Conservation (phyloP, 2,113 vertebrate species). For the Grallaria varia region DNA sequence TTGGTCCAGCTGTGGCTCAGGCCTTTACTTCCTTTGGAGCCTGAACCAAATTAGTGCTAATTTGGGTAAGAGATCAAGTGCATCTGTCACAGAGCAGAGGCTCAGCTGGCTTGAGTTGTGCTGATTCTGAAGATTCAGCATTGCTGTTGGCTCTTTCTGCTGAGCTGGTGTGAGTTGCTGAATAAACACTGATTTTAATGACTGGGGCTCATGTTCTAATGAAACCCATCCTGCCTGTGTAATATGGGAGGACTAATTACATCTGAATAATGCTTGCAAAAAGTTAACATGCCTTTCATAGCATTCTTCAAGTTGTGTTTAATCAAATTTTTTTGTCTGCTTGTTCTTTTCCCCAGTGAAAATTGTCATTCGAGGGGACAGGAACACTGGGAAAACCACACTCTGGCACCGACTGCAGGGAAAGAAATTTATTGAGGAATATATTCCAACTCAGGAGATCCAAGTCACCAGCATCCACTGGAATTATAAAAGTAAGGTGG, state of each 20-base stretch:
- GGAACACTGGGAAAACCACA: slow-evolving; percentile 97
- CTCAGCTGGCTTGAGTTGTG: not conserved
- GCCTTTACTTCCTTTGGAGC: not conserved
- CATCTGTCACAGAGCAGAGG: not conserved
- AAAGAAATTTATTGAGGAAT: slow-evolving; percentile 94
- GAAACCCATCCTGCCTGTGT: not conserved
- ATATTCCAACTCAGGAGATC: slow-evolving; percentile 98
- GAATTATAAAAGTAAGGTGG: slow-evolving; percentile 95
- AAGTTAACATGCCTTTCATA: not conserved
- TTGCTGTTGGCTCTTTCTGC: not conserved
- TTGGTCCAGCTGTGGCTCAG: not conserved
- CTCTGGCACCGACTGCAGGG: slow-evolving; percentile 97
- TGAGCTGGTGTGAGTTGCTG: not conserved
- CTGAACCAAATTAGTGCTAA: not conserved
- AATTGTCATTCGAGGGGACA: slow-evolving; percentile 96
- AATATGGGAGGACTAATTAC: not conserved
- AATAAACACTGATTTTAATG: slow-evolving; percentile 12
- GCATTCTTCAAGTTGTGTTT: not conserved
- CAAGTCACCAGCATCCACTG: slow-evolving; percentile 99
- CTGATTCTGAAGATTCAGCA: not conserved
- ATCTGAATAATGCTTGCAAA: not conserved
- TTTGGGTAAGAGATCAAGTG: not conserved
- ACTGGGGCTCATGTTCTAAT: not conserved
- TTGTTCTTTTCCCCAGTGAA: slow-evolving; percentile 83
- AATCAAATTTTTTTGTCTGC: not conserved